Evolutionary conservation across 2,888 invertebrate species (phyloP).

Genomic region (Tinea trinotella): DNA sequence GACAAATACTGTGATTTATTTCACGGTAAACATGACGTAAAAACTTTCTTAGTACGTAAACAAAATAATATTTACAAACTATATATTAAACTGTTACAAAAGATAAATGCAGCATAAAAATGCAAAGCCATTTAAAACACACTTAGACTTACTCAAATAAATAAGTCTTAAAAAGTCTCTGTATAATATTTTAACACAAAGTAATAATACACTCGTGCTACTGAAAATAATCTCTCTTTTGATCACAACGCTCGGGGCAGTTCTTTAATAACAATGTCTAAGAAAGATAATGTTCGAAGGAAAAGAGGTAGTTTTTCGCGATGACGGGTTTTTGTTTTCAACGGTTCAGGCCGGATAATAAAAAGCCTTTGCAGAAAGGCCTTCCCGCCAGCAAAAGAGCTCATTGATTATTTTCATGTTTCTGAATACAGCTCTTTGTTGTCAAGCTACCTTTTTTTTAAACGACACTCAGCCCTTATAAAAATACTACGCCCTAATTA

Average conservation of each 20-base stretch:
- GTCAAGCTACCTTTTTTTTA: constrained; percentile 1
- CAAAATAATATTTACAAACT: too few relatives aligned
- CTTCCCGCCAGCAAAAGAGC: constrained; percentile 3
- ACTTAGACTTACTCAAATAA: not conserved
- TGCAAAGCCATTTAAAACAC: constrained; percentile 4
- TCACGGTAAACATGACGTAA: too few relatives aligned
- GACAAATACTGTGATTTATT: too few relatives aligned
- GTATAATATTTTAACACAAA: constrained; percentile 8
- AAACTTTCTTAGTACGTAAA: too few relatives aligned
- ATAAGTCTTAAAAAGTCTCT: constrained; percentile 1
- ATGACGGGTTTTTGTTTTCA: constrained; percentile 20
- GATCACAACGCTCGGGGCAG: constrained; percentile 16
- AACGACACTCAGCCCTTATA: constrained; percentile 5
- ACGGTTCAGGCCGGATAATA: constrained; percentile 20
- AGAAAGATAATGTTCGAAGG: constrained; percentile 19
- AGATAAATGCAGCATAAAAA: not conserved
- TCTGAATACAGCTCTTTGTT: constrained; percentile 36
- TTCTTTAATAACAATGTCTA: constrained; percentile 19
- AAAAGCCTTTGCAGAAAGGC: constrained; percentile 16
- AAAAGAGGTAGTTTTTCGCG: constrained; percentile 19
- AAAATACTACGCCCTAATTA: not conserved
- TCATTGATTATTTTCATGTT: constrained; percentile 37
- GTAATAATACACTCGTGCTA: constrained; percentile 10
- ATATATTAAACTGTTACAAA: too few relatives aligned
- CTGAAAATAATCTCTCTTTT: constrained; percentile 16